A percentile compares a stretch with the other conserved stretches of the same genome.
These are phyloP conservation scores for Sitobion miscanthi DNA, from an alignment of 1,140 invertebrate genomes.

Conservation along the genomic window DNA sequence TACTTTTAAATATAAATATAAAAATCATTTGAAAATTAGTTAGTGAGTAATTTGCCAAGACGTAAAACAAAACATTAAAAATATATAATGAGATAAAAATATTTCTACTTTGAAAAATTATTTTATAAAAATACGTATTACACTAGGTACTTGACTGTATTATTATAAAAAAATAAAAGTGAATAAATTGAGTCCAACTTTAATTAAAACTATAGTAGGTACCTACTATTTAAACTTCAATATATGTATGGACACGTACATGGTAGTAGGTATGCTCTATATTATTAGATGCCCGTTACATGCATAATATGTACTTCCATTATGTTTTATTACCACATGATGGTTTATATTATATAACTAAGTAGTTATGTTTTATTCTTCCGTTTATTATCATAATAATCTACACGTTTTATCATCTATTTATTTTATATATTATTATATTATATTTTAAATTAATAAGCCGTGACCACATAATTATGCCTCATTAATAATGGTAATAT, in stretches of 20 bases:
- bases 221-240: background rate
- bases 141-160: background rate
- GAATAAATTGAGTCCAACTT: background rate
- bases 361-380: background rate
- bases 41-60: background rate
- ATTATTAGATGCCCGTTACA: background rate
- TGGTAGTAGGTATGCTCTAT: background rate
- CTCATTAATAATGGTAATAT: background rate
- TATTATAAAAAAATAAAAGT: background rate
- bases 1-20: background rate
- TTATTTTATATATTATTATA: slow-evolving; percentile 2
- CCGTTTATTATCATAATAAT: background rate
- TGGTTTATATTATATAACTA: background rate
- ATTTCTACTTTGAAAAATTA: background rate
- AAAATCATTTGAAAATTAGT: background rate
- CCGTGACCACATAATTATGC: background rate
- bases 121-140: background rate
- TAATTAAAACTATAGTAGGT: background rate
- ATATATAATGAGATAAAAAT: background rate
- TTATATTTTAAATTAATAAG: background rate
- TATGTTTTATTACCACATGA: background rate
- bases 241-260: background rate
- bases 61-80: background rate
- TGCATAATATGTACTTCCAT: background rate
- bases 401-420: background rate